Evolutionary conservation across 2,797 vertebrate genomes (phyloP).

Genomic region (Buphagus erythrorhynchus): DNA sequence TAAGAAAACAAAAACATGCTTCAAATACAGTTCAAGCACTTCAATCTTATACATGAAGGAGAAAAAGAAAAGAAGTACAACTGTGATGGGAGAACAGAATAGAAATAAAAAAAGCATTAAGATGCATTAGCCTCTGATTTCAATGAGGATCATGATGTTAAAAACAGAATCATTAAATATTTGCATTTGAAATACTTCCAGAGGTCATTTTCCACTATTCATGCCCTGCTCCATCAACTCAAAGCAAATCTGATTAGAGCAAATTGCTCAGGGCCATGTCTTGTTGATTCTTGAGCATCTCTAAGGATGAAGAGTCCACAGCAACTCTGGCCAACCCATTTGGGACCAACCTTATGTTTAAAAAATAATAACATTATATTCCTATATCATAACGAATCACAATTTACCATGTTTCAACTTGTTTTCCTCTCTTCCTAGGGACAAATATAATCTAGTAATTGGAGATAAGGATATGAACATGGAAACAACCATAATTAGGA

Average conservation of each 20-base stretch:
- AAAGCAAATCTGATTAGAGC: not conserved
- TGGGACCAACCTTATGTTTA: not conserved
- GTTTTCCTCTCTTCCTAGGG: not conserved
- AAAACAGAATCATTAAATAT: not conserved
- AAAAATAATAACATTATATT: not conserved
- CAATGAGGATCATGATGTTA: not conserved
- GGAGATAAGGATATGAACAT: not conserved
- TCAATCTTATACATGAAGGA: not conserved
- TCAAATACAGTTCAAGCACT: not conserved
- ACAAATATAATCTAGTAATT: not conserved
- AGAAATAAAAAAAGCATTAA: not conserved
- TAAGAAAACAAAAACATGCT: not conserved
- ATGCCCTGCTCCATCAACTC: fast-evolving
- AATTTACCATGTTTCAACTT: not conserved
- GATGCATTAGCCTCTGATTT: not conserved
- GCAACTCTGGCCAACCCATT: not conserved
- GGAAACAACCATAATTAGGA: not conserved
- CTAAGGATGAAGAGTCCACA: not conserved
- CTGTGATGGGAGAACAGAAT: not conserved
- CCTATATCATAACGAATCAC: not conserved
- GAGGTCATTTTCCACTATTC: not conserved
- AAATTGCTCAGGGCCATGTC: not conserved
- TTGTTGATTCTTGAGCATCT: not conserved
- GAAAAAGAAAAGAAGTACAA: not conserved
- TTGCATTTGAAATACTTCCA: not conserved